Base-by-base conservation (phyloP, 2,113 vertebrate species). In the Lycocorax pyrrhopterus region DNA sequence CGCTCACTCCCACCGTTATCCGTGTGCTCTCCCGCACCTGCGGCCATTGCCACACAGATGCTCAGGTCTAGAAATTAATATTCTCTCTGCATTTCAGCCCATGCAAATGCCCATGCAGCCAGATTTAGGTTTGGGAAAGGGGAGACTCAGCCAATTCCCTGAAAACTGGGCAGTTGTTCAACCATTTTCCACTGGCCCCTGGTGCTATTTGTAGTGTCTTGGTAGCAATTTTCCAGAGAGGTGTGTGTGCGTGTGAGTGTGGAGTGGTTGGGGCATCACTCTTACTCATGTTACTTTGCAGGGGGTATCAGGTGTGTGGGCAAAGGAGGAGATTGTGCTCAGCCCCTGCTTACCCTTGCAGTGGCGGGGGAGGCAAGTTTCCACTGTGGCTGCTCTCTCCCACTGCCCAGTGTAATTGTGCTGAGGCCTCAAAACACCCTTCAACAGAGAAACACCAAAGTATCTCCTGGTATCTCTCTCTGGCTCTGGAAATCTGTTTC, bases 1-100 rank as follows among this genome's bases (percentile, higher is more conserved):
- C 0, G 0, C 33, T 82, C 4, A 1, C 37, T 78, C 37, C 73
- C 5, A 2, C 84, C 0, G 0, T 55, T 37, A 14, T 10, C 18
- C 2, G 0, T 0, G 1, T 27, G 25, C 18, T 62, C 46, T 60
- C 46, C 3, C 0, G 0, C 15, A 4, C 47, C 51, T 71, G 76
- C 1, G 2, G 51, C 41, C 4, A 1, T 33, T 75, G 66, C 66
- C 32, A 35, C 2, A 0, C 4, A 1, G 30, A 23, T 2, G 4
- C 18, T 66, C 6, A 11, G 25, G 22, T 67, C 49, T 67, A 26
- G 69, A 39, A 87, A 32, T n/a, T 3, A 59, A 16, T 59, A 46
- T 85, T 68, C 29, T 83, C 2, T 2, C 71, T 69, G 71, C n/a
- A 4, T 37, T 44, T 68, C 41, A 44, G 30, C 55, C 52, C 23